phyloP scores from a whole-genome alignment of 2,797 vertebrate genomes.

The Thamnophis elegans region DNA sequence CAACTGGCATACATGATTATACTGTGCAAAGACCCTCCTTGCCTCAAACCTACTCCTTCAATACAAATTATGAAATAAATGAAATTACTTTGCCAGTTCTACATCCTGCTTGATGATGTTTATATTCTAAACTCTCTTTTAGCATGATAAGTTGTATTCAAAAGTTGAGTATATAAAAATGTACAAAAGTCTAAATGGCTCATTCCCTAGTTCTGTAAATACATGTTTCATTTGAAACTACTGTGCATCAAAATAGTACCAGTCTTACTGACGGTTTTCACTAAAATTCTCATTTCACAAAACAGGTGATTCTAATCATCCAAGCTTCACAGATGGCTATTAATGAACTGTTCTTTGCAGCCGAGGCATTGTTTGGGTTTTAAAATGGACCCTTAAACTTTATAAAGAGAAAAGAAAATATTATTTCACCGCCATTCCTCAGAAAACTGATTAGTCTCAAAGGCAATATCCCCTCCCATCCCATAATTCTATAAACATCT shows the following conservation, averaged over 20 bases:
- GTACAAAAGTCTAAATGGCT: neutral
- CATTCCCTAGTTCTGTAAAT: neutral
- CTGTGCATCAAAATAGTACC: accelerated
- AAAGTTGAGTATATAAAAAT: neutral
- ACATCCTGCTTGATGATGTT: neutral
- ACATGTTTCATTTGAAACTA: neutral
- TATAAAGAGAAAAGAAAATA: neutral
- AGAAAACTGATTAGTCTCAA: neutral
- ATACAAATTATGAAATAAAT: neutral
- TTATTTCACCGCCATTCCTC: neutral
- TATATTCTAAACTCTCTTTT: conserved; percentile 13
- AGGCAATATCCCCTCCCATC: neutral
- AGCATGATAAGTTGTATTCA: neutral
- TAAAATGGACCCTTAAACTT: neutral
- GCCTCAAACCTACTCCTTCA: neutral
- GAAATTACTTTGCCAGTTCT: accelerated
- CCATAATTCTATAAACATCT: neutral
- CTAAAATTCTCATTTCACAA: neutral
- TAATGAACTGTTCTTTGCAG: neutral
- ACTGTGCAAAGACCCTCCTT: neutral
- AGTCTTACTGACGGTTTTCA: conserved; percentile 1
- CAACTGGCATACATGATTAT: neutral
- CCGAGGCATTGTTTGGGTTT: neutral
- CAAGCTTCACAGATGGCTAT: neutral
- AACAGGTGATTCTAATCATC: neutral